Conservation (phyloP, 2,113 vertebrate species). For the Paradisaea rubra region DNA sequence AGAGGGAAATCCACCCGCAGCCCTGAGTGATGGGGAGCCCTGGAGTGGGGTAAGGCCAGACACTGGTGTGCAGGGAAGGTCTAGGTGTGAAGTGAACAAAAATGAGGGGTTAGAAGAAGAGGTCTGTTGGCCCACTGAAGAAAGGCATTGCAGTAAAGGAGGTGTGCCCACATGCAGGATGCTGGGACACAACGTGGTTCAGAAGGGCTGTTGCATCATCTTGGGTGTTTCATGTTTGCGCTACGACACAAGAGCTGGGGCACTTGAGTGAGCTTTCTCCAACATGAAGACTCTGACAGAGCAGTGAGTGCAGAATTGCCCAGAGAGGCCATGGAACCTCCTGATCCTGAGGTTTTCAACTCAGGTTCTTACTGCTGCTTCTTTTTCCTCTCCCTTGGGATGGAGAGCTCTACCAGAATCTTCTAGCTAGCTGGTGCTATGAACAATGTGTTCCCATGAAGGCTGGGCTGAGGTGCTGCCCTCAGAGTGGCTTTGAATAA, state of each 20-base stretch:
- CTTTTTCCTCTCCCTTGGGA: neutral
- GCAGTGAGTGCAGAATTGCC: neutral
- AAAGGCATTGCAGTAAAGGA: neutral
- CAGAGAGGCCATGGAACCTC: neutral
- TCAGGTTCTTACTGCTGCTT: neutral
- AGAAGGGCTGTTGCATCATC: neutral
- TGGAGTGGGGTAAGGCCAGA: constrained; percentile 60
- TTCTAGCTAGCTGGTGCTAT: neutral
- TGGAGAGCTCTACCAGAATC: neutral
- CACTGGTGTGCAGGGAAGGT: neutral
- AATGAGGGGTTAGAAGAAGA: neutral
- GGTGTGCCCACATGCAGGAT: accelerated
- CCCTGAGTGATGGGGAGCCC: constrained; percentile 74
- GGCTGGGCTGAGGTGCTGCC: neutral
- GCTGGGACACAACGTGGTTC: neutral
- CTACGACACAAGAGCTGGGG: neutral
- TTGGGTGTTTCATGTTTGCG: neutral
- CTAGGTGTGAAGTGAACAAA: neutral
- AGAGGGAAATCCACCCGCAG: constrained; percentile 60
- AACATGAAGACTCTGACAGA: neutral
- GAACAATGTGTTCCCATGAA: neutral
- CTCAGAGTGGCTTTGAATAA: neutral
- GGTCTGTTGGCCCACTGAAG: neutral
- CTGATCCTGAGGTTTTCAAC: neutral
- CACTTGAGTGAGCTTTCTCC: neutral